Base-by-base conservation (phyloP, 2,888 invertebrate genomes). In the Hydrotaea diabolus region DNA sequence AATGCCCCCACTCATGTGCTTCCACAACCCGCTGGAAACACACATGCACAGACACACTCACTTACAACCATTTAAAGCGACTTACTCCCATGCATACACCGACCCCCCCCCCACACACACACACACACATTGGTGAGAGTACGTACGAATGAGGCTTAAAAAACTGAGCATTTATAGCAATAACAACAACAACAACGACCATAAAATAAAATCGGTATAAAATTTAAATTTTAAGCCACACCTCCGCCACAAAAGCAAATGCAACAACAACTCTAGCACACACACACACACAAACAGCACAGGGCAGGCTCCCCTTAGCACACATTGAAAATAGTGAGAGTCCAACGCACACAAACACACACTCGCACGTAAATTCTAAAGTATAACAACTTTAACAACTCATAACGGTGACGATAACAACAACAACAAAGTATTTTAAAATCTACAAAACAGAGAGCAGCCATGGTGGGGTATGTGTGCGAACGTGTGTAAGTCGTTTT, bases 171-270 rank as follows among this genome's bases (percentile, higher is more conserved):
- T 31, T 31, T 31, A 31, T 7, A 2, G 21, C 62, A 36, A 21
- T 43, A 62, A 55, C 17, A 53, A 69, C 69, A 21, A 69, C 36
- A 39, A n/a, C 19, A 62, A 31, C 66, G 31, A 66, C 39, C 0
- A 46, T 84, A 87, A 86, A 83, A 31, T 31, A 31, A 31, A 86
- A 87, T 86, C 86, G 81, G 82, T 85, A 83, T 81, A 89, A 91
- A 91, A 91, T 92, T 91, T 91, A 90, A 91, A 92, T 92, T 90
- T 90, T 91, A 91, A 90, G 91, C 92, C 91, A 92, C 91, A 90
- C 92, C 91, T 89, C 86, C 77, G 72, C 49, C 72, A 80, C 72
- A 57, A 31, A 31, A 31, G 2, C n/a, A n/a, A n/a, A n/a, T n/a
- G n/a, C n/a, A n/a, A n/a, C n/a, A n/a, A n/a, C n/a, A n/a, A n/a